Base-by-base conservation (phyloP, 1,140 invertebrate genomes). In the Eurosta solidaginis region DNA sequence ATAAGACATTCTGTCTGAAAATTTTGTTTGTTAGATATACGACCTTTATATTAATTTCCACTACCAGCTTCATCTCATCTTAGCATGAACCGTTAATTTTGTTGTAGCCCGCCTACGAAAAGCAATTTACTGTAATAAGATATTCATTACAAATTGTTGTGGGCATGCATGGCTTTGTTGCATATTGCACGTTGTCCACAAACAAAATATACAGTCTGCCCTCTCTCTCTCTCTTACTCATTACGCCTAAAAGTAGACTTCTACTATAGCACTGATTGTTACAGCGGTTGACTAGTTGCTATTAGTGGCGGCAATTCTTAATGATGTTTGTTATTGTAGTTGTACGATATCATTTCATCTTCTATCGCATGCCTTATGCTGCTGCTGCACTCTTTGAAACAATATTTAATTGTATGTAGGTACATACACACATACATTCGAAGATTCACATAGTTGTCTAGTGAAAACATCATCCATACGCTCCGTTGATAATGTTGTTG, bases 91-190 rank as follows among this genome's bases (percentile, higher is more conserved):
- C 6, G 14, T 10, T 27, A 54, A 12, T 54, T 63, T 33, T 17
- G n/a, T 17, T 29, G 59, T 42, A 29, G 14, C 12, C 0, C 36
- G 59, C 36, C 59, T 68, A 20, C 59, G 1, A 20, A 68, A 68
- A 68, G 59, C 36, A 68, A 68, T 68, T 68, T 68, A 68, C 12
- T 10, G n/a, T 68, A 68, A 68, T 68, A 68, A 68, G 36, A 68
- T 68, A 68, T 68, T 68, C 59, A 68, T 68, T 68, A 42, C 27
- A 68, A 17, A 40, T 20, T 20, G 33, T 20, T 68, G 36, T 2
- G 20, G 52, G 3, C 59, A 68, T 42, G 17, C 22, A n/a, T n/a
- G n/a, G n/a, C n/a, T n/a, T n/a, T 27, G 25, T 25, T 63, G 25
- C 25, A 25, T 3, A 25, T 12, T 54, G 27, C 54, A 59, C 14